A percentile compares a stretch with the other conserved stretches of the same genome.
Evolutionary conservation across 2,797 vertebrate species (phyloP).

Genomic region (Xenops minutus): DNA sequence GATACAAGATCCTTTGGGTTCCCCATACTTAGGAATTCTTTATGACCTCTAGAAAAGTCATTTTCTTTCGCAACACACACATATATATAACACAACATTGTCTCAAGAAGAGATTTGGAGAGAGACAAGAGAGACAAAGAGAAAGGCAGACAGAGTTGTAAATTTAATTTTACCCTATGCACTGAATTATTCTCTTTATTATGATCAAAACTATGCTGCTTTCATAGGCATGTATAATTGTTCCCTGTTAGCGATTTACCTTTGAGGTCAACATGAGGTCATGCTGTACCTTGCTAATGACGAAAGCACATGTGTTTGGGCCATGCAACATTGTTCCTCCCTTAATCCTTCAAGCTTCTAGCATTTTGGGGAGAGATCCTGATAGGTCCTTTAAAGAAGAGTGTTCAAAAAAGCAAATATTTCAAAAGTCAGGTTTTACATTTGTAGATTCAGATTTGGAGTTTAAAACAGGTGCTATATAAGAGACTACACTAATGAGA

Average conservation of each 20-base stretch:
- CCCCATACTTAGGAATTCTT: not conserved
- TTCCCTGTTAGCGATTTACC: conserved; percentile 64
- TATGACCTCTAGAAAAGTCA: not conserved
- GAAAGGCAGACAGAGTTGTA: conserved; percentile 48
- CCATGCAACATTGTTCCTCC: conserved; percentile 69
- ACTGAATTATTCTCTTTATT: conserved; percentile 36
- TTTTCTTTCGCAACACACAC: not conserved
- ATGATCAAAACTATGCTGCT: conserved; percentile 50
- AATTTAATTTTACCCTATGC: conserved; percentile 40
- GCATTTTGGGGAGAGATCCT: conserved; percentile 66
- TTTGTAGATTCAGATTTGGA: conserved; percentile 56
- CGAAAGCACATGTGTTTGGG: conserved; percentile 68
- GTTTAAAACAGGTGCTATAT: conserved; percentile 54
- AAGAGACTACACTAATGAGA: conserved; percentile 42
- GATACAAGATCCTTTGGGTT: conserved; percentile 20
- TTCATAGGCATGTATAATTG: conserved; percentile 47
- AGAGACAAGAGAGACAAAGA: conserved; percentile 46
- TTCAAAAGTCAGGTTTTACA: conserved; percentile 72
- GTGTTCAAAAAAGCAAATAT: conserved; percentile 71
- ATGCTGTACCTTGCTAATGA: conserved; percentile 71
- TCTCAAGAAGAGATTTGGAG: conserved; percentile 31
- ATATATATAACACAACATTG: conserved; percentile 4
- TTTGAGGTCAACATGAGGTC: conserved; percentile 69
- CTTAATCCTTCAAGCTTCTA: conserved; percentile 71
- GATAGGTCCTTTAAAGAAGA: conserved; percentile 71